Conservation (phyloP, 2,113 vertebrate species). For the Hypomesus transpacificus region DNA sequence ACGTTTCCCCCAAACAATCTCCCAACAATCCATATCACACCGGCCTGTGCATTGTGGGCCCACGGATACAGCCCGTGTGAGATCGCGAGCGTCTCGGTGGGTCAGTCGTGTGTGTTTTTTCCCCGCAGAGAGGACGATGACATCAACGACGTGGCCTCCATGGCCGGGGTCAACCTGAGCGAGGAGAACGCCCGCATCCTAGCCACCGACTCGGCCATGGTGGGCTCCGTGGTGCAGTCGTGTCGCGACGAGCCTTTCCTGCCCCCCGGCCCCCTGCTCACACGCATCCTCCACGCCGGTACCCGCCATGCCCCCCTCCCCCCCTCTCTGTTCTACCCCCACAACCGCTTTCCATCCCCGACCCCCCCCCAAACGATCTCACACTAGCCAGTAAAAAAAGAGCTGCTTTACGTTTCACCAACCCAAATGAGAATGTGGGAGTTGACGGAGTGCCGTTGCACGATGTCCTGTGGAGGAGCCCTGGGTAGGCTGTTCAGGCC, state of each 20-base stretch:
- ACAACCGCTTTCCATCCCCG: too few species aligned
- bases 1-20: too few species aligned
- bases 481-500: not conserved
- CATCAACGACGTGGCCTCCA: conserved; percentile 92
- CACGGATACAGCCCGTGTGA: too few species aligned
- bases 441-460: too few species aligned
- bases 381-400: too few species aligned
- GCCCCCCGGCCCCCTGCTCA: conserved; percentile 66
- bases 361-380: not conserved
- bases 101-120: not conserved
- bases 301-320: conserved; percentile 28
- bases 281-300: conserved; percentile 82
- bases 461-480: too few species aligned
- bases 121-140: conserved; percentile 86
- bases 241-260: conserved; percentile 88
- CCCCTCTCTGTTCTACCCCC: not conserved
- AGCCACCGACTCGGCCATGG: conserved; percentile 69
- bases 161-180: conserved; percentile 88
- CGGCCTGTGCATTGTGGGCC: too few species aligned
- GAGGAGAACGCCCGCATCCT: conserved; percentile 86
- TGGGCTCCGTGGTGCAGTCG: conserved; percentile 81
- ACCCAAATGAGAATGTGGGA: too few species aligned
- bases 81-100: too few species aligned
- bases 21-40: too few species aligned
- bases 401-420: too few species aligned